phyloP scores from a whole-genome alignment of 2,888 invertebrate genomes.

The Therioaphis trifolii region DNA sequence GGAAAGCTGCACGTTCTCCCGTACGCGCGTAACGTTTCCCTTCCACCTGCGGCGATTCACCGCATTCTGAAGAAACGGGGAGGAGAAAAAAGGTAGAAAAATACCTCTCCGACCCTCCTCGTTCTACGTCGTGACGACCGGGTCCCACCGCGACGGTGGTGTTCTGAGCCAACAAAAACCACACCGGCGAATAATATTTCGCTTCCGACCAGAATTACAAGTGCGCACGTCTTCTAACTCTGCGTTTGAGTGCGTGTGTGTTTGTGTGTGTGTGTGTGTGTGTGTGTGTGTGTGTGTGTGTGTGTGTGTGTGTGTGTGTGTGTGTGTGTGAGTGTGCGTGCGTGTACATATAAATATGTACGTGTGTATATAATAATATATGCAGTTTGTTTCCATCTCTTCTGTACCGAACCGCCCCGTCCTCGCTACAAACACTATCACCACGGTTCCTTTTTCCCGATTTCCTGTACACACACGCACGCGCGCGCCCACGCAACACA shows the following conservation, averaged over 20 bases:
- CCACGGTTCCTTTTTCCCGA: background rate
- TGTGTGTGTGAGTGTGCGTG: no score
- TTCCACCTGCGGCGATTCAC: conserved; percentile 30
- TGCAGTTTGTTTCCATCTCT: background rate
- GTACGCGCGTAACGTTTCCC: conserved; percentile 37
- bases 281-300: no score
- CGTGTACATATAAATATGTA: no score
- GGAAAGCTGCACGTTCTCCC: conserved; percentile 54
- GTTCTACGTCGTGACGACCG: background rate
- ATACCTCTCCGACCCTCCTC: background rate
- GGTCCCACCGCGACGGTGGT: background rate
- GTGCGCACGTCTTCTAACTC: conserved; percentile 28
- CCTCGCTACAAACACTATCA: no score
- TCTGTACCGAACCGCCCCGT: background rate
- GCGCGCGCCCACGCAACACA: no score
- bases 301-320: no score
- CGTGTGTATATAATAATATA: no score
- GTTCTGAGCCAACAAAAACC: conserved; percentile 44
- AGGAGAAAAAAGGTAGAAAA: conserved; percentile 13
- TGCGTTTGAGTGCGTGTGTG: background rate
- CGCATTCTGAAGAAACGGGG: no score
- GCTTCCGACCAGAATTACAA: conserved; percentile 58
- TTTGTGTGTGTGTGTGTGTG: background rate
- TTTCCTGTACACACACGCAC: conserved; percentile 8
- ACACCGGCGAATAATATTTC: conserved; percentile 59